Conservation (phyloP, 30 jellyfish, hydroid and myxozoan species). For the Chrysaora quinquecirrha region DNA sequence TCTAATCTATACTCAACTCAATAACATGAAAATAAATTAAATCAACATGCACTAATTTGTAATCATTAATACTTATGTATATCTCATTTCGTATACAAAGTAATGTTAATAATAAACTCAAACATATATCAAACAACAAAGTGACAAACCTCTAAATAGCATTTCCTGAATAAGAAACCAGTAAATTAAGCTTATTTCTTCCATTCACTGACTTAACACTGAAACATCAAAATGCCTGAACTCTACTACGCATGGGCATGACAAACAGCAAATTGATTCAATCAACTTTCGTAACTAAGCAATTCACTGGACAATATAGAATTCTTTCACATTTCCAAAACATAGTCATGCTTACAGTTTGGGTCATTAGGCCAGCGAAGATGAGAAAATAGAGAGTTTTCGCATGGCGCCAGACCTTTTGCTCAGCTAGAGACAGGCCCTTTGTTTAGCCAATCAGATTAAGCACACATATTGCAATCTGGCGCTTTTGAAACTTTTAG, state of each 20-base stretch:
- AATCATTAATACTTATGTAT: no score
- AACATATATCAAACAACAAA: no score
- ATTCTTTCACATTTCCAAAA: conserved; percentile 39
- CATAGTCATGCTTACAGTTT: conserved; percentile 42
- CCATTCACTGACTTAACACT: neutral
- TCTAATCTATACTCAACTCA: no score
- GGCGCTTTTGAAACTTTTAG: conserved; percentile 87
- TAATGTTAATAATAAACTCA: no score
- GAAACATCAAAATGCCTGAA: neutral
- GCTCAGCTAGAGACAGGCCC: conserved; percentile 55
- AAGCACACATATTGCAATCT: conserved; percentile 78
- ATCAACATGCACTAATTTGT: no score
- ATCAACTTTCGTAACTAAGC: conserved; percentile 26
- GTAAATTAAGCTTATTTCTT: neutral
- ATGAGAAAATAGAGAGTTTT: conserved; percentile 40
- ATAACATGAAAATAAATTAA: no score
- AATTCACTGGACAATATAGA: conserved; percentile 42
- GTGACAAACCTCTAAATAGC: neutral
- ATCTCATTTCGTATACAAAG: no score
- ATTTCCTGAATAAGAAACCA: neutral
- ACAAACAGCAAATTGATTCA: conserved; percentile 7
- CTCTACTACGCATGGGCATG: conserved; percentile 24
- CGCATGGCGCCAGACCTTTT: conserved; percentile 75
- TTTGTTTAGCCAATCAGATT: conserved; percentile 80
- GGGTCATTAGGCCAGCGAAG: conserved; percentile 53